Evolutionary conservation across 1,140 invertebrate species (phyloP).

Genomic region (Tetramorium simillimum): DNA sequence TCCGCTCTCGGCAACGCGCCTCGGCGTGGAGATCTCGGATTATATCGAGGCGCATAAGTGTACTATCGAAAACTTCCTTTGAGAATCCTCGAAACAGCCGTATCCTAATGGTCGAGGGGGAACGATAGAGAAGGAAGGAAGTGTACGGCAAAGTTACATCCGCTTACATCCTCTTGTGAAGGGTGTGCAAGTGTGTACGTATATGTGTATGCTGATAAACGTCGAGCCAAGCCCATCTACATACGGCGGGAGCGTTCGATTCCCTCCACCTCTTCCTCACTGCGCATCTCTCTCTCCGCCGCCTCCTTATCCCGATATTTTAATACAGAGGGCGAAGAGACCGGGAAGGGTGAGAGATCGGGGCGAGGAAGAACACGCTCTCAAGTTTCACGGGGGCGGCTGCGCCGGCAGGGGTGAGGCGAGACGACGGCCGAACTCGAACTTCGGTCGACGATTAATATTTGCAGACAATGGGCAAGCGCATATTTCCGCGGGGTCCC

Average conservation of each 20-base stretch:
- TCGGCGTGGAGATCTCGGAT: not conserved
- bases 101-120: conserved; percentile 6
- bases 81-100: not conserved
- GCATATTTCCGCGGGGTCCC: conserved; percentile 73
- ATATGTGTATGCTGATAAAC: not conserved
- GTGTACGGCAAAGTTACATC: conserved; percentile 47
- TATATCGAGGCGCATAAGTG: not conserved
- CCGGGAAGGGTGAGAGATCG: not conserved
- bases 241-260: conserved; percentile 27
- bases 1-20: not conserved
- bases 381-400: conserved; percentile 38
- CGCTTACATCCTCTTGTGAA: conserved; percentile 23
- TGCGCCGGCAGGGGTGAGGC: not conserved
- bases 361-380: conserved; percentile 20
- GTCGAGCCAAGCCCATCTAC: conserved; percentile 8
- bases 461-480: conserved; percentile 76
- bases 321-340: conserved; percentile 5
- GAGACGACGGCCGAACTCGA: conserved; percentile 62
- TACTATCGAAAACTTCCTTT: conserved; percentile 3
- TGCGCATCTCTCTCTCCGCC: not conserved
- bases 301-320: conserved; percentile 5
- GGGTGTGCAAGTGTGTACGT: not conserved
- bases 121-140: conserved; percentile 31
- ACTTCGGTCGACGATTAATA: conserved; percentile 77
- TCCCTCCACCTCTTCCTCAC: not conserved